phyloP scores from a whole-genome alignment of 2,113 vertebrate species.

The Daphoenositta chrysoptera region DNA sequence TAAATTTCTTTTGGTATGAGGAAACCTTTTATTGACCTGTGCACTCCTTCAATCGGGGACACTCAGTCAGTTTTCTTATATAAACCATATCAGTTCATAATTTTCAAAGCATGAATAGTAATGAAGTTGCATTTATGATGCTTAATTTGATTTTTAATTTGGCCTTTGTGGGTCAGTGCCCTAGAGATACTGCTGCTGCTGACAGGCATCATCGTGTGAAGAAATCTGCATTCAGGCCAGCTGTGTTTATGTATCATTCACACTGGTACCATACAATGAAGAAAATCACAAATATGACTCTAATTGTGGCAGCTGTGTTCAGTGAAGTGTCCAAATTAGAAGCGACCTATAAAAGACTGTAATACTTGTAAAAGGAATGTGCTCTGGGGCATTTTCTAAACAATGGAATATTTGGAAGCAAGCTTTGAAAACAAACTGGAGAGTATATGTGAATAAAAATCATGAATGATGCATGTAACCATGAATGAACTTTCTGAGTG shows the following conservation, averaged over 20 bases:
- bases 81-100: neutral
- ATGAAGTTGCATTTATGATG: conserved; percentile 7
- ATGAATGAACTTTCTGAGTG: conserved; percentile 29
- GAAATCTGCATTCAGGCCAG: conserved; percentile 45
- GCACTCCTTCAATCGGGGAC: neutral
- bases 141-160: conserved; percentile 61
- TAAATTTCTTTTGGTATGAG: neutral
- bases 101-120: conserved; percentile 13
- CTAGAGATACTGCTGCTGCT: neutral
- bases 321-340: conserved; percentile 66
- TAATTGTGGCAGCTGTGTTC: conserved; percentile 67
- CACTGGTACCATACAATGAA: conserved; percentile 46
- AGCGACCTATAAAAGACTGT: conserved; percentile 25
- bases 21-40: neutral
- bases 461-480: conserved; percentile 31
- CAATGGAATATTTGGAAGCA: conserved; percentile 36
- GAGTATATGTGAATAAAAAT: neutral
- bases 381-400: conserved; percentile 16
- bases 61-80: neutral
- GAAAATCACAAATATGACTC: conserved; percentile 61
- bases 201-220: neutral
- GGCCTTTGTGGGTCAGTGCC: conserved; percentile 33
- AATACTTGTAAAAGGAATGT: conserved; percentile 12
- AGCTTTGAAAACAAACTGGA: conserved; percentile 40
- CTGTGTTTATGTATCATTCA: conserved; percentile 56